These are phyloP conservation scores for Ammospiza caudacuta DNA, from an alignment of 2,113 vertebrate species.

Conservation along the genomic window DNA sequence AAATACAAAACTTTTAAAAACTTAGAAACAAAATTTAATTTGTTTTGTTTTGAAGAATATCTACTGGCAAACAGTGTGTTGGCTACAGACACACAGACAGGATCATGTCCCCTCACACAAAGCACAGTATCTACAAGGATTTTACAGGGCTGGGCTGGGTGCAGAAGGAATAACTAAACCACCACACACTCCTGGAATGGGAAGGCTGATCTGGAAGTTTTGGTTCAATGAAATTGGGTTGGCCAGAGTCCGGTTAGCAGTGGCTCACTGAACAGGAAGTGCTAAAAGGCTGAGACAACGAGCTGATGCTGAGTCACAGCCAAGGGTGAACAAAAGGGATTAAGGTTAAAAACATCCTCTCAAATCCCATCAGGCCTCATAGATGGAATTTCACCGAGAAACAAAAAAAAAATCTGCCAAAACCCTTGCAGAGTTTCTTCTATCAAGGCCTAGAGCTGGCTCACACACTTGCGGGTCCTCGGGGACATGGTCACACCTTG, in stretches of 20 bases:
- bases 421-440: neutral
- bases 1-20: neutral
- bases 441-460: neutral
- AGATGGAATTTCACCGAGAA: neutral
- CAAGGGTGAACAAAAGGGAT: neutral
- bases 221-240: neutral
- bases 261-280: neutral
- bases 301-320: neutral
- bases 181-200: neutral
- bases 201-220: neutral
- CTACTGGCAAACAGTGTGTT: neutral
- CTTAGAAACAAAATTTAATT: neutral
- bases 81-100: neutral
- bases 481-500: neutral
- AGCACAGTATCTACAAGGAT: neutral
- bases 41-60: neutral
- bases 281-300: neutral
- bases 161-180: neutral
- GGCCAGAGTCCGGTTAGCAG: neutral
- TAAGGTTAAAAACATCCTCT: neutral
- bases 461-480: neutral
- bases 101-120: neutral
- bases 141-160: neutral
- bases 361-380: neutral
- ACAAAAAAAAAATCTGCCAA: neutral